phyloP scores from a whole-genome alignment of 2,113 vertebrate genomes.

The Petaurus breviceps region DNA sequence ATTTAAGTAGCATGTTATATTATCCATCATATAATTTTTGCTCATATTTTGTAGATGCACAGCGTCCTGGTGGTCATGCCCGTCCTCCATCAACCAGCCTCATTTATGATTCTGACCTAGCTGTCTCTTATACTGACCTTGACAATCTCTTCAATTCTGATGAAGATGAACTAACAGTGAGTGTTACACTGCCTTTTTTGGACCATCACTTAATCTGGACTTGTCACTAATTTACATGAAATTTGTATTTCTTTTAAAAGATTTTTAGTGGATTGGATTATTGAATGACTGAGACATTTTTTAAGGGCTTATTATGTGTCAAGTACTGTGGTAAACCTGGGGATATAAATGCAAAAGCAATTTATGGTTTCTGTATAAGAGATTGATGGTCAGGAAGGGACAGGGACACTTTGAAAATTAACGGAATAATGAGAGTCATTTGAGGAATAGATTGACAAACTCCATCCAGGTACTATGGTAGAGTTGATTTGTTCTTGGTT shows the following conservation, averaged over 20 bases:
- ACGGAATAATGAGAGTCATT: too few relatives aligned
- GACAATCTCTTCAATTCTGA: conserved; percentile 99
- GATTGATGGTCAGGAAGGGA: background rate
- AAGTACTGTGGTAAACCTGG: background rate
- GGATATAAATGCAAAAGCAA: background rate
- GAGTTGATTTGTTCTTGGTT: too few relatives aligned
- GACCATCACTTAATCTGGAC: background rate
- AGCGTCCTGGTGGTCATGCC: conserved; percentile 89
- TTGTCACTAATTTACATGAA: background rate
- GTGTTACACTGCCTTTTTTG: conserved; percentile 67
- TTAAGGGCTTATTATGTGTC: background rate
- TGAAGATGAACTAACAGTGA: conserved; percentile 96
- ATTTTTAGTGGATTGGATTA: background rate
- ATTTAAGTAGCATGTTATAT: background rate
- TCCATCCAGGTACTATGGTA: too few relatives aligned
- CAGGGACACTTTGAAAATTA: background rate
- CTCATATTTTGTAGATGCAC: conserved; percentile 86
- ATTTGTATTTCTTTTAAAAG: background rate
- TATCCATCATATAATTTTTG: background rate
- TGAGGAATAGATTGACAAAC: too few relatives aligned
- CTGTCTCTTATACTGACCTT: conserved; percentile 96
- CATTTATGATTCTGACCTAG: conserved; percentile 95
- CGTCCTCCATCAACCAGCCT: conserved; percentile 94
- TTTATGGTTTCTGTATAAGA: background rate
- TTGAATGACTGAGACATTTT: background rate